These are phyloP conservation scores for Amblyjoppa fuscipennis DNA, from an alignment of 2,888 invertebrate genomes.

Conservation along the genomic window DNA sequence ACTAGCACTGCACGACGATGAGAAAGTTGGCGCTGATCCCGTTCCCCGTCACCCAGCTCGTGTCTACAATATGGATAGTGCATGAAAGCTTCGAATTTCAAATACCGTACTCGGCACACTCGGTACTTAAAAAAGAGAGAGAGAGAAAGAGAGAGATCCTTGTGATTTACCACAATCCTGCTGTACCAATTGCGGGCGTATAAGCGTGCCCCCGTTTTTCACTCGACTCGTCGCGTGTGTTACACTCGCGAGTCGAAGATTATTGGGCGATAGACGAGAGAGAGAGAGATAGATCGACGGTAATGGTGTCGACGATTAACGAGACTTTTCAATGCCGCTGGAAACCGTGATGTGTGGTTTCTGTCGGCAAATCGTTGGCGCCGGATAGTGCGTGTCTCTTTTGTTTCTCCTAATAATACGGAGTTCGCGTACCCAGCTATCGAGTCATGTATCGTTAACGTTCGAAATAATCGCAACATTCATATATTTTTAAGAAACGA, in stretches of 20 bases:
- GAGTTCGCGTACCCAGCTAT: conserved; percentile 49
- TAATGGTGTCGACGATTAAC: conserved; percentile 8
- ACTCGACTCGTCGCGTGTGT: conserved; percentile 21
- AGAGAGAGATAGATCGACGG: conserved; percentile 1
- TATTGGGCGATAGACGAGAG: conserved; percentile 12
- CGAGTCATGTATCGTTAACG: conserved; percentile 64
- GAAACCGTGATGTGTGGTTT: conserved; percentile 6
- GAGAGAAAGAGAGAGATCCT: conserved; percentile 26
- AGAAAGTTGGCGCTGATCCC: conserved; percentile 49
- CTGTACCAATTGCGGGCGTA: conserved; percentile 40
- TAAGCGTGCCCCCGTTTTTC: conserved; percentile 25
- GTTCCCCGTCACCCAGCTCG: conserved; percentile 15
- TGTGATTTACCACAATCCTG: conserved; percentile 55
- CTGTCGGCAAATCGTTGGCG: background rate
- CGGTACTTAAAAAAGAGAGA: conserved; percentile 78
- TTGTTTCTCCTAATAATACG: conserved; percentile 31
- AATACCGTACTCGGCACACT: conserved; percentile 81
- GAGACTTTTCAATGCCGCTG: conserved; percentile 28
- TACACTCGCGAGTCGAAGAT: conserved; percentile 43
- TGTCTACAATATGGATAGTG: conserved; percentile 72
- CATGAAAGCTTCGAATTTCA: conserved; percentile 79
- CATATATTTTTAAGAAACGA: conserved; percentile 68
- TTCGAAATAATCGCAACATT: conserved; percentile 67
- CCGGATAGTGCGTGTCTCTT: conserved; percentile 17
- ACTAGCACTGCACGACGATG: conserved; percentile 31